These are phyloP conservation scores for Nomada goodeniana DNA, from an alignment of 2,888 invertebrate species.

Conservation along the genomic window DNA sequence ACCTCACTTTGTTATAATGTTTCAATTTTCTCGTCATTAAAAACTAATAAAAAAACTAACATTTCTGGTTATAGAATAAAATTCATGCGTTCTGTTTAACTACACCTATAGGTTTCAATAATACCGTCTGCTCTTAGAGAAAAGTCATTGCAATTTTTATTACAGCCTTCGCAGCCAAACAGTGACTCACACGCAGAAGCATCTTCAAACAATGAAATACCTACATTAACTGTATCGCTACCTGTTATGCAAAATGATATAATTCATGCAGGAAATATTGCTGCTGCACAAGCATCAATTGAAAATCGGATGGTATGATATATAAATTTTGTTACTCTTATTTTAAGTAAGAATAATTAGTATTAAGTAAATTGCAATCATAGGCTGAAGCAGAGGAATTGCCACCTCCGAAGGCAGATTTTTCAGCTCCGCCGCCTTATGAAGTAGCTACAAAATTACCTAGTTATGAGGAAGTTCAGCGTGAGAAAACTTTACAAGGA, in stretches of 20 bases:
- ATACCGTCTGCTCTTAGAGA: constrained; percentile 1
- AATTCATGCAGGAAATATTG: constrained; percentile 67
- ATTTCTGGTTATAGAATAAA: background rate
- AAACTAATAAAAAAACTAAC: background rate
- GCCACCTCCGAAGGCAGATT: constrained; percentile 93
- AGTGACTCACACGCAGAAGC: constrained; percentile 63
- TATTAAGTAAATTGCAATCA: constrained; percentile 17
- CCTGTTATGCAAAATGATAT: constrained; percentile 67
- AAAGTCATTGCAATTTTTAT: constrained; percentile 37
- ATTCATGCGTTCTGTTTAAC: background rate
- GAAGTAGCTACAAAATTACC: constrained; percentile 94
- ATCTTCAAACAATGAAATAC: constrained; percentile 64
- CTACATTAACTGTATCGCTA: constrained; percentile 70
- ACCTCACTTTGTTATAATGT: constrained; percentile 16
- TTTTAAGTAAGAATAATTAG: background rate
- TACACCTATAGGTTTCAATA: background rate
- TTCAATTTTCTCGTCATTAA: constrained; percentile 3
- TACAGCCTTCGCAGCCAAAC: constrained; percentile 68
- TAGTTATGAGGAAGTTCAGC: constrained; percentile 96
- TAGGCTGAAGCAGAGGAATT: constrained; percentile 86
- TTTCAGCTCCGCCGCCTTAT: constrained; percentile 95
- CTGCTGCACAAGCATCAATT: constrained; percentile 56
- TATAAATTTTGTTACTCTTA: background rate
- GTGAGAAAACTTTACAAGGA: constrained; percentile 93
- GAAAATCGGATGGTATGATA: constrained; percentile 60